Percentiles rank a stretch among this genome's conserved stretches.
These are phyloP conservation scores for Manis crassicaudata DNA, from an alignment of 2,797 vertebrate species.

Conservation along the genomic window DNA sequence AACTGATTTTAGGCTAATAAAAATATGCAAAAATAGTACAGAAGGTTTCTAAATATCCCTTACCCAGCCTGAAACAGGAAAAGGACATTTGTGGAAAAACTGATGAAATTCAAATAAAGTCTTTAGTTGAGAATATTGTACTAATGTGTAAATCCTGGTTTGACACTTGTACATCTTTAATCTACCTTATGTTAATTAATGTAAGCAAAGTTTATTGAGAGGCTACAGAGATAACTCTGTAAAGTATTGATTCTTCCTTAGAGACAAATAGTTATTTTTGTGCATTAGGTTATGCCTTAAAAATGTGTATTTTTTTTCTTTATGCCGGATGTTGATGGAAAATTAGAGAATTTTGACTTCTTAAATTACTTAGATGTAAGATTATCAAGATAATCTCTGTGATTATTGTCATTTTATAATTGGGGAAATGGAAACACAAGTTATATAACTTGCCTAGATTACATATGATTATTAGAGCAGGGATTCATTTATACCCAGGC, in stretches of 20 bases:
- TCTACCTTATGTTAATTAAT: neutral
- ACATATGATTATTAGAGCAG: neutral
- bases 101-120: neutral
- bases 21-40: neutral
- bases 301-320: neutral
- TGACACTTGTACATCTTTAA: neutral
- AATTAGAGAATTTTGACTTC: constrained; percentile 26
- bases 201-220: neutral
- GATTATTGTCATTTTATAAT: neutral
- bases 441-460: neutral
- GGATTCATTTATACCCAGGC: neutral
- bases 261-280: constrained; percentile 16
- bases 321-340: neutral
- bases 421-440: neutral
- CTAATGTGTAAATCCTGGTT: neutral
- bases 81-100: neutral
- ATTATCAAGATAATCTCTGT: neutral
- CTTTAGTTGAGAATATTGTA: neutral
- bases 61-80: constrained; percentile 9
- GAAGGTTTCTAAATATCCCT: neutral
- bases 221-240: neutral
- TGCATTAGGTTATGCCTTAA: neutral
- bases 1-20: constrained; percentile 28
- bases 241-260: neutral
- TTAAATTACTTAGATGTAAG: neutral